Evolutionary conservation across 1,140 invertebrate genomes (phyloP), one percentile per base, ranked within the genome.

Genomic region (Macrosteles quadrilineatus): DNA sequence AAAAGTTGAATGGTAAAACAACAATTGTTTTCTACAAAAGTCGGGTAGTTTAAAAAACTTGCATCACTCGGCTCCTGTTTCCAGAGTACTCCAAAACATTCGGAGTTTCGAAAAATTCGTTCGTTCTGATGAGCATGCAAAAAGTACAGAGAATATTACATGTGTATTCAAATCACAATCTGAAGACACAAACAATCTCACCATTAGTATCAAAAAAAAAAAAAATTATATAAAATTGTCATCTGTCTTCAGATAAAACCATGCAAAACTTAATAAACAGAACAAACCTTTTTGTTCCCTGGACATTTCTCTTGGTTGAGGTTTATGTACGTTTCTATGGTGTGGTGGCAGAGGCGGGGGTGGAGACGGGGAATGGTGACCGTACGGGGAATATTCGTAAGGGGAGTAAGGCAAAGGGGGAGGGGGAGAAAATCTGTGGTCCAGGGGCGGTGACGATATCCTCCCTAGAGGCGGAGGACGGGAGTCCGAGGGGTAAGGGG

Each of bases 391-490:
- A 19, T 32, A 50, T 11, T 36, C 32, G 25, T 69, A 72, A n/a
- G 67, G 36, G 29, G 70, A 45, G 59, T 57, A 73, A 9, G 73
- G 72, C 32, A 47, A 25, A 4, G 70, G 47, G 1, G 72, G 70
- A 27, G 73, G 75, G 11, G 73, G 72, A 23, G 72, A 75, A 23
- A 73, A 70, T n/a, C 73, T 62, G 21, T 31, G 68, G 25, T 65
- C 69, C 59, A 71, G 77, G 6, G 86, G 86, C 1, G 87, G 87
- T 2, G 87, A 88, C 3, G 87, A 87, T 77, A 88, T 80, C 64
- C 87, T 81, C 3, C 87, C 87, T 3, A 89, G 73, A 12, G 87
- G 87, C 29, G 87, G 85, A 19, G 86, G 86, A 59, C 87, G 79
- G 71, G 85, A 59, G 21, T 59, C 55, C 17, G 53, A 29, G 12